Evolutionary conservation across 2,113 vertebrate species (phyloP).

Genomic region (Helogale parvula): DNA sequence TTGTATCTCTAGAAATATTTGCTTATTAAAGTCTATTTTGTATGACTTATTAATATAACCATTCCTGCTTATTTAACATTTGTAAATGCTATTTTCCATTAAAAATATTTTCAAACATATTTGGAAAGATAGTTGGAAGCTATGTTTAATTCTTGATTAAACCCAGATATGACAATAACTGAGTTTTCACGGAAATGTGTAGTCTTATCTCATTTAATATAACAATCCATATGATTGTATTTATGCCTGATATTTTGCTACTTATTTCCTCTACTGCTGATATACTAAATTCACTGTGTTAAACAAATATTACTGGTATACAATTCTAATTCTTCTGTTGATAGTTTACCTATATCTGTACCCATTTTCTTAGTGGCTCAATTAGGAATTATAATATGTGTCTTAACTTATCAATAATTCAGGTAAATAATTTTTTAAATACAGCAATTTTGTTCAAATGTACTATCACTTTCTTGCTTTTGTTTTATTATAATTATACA

Average conservation of each 20-base stretch:
- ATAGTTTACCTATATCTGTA: neutral
- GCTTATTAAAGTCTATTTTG: neutral
- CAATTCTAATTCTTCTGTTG: neutral
- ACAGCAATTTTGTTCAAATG: neutral
- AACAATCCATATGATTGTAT: neutral
- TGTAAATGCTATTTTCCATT: neutral
- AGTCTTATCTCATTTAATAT: neutral
- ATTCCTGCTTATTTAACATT: neutral
- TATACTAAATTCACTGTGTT: neutral
- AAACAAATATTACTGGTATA: neutral
- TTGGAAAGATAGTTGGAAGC: neutral
- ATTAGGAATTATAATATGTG: neutral
- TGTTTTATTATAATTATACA: neutral
- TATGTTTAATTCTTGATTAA: neutral
- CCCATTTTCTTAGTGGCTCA: neutral
- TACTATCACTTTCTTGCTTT: neutral
- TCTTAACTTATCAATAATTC: neutral
- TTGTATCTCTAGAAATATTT: neutral
- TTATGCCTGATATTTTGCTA: neutral
- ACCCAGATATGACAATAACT: neutral
- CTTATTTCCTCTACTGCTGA: neutral
- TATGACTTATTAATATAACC: neutral
- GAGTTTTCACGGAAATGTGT: neutral
- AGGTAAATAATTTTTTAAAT: neutral
- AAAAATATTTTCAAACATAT: neutral